These are phyloP conservation scores for Myrmophylax atrothorax DNA, from an alignment of 2,113 vertebrate species.

Conservation along the genomic window DNA sequence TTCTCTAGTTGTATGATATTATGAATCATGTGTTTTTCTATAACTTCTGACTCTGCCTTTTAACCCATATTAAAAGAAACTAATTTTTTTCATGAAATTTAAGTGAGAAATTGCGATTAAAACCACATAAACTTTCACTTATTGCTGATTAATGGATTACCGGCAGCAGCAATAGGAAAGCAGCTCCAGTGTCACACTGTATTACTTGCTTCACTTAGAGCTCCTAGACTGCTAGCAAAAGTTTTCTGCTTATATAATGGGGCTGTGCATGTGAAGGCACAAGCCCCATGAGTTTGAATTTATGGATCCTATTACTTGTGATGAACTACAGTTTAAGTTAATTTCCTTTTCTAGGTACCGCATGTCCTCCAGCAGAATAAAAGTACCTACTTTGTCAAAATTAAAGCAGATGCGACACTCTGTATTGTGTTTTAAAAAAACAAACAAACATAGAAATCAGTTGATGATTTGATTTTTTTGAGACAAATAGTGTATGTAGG, in stretches of 20 bases:
- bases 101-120: background rate
- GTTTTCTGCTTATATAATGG: background rate
- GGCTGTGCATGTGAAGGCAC: background rate
- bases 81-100: background rate
- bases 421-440: background rate
- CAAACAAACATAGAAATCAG: background rate
- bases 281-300: background rate
- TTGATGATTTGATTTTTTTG: conserved; percentile 12
- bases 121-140: background rate
- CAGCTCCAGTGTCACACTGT: background rate
- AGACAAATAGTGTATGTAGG: background rate
- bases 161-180: background rate
- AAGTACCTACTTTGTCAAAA: conserved; percentile 10
- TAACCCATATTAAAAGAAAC: background rate
- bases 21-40: background rate
- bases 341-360: background rate
- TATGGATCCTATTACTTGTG: background rate
- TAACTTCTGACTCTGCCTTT: background rate
- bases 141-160: background rate
- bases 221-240: background rate
- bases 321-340: background rate
- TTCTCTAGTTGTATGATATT: background rate
- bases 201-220: background rate
- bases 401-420: background rate
- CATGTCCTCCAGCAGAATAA: background rate